Evolutionary conservation across 2,888 invertebrate species (phyloP).

Genomic region (Philopedon plagiatum): DNA sequence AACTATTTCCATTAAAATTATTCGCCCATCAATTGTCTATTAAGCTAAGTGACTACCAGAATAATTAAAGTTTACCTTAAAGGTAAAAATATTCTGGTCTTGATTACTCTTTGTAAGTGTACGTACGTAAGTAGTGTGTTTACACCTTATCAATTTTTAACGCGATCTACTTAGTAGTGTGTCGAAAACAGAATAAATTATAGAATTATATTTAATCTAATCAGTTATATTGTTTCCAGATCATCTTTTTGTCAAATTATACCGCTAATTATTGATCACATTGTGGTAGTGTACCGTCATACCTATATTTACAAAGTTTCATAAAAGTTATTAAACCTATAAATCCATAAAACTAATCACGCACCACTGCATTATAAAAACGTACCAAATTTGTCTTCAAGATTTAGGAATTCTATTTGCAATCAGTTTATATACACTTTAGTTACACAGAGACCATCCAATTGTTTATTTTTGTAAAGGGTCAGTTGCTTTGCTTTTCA

Average conservation of each 20-base stretch:
- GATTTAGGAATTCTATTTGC: background rate
- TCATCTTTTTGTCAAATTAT: slow-evolving; percentile 19
- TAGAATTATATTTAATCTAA: slow-evolving; percentile 17
- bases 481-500: too few species aligned
- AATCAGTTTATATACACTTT: background rate
- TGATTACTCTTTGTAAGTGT: background rate
- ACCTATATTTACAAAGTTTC: slow-evolving; percentile 14
- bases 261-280: slow-evolving; percentile 7
- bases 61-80: background rate
- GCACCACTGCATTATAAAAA: slow-evolving; percentile 12
- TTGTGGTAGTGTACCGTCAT: slow-evolving; percentile 18
- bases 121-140: slow-evolving; percentile 7
- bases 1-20: background rate
- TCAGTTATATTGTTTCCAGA: slow-evolving; percentile 22
- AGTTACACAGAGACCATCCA: background rate
- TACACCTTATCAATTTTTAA: slow-evolving; percentile 5
- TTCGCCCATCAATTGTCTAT: slow-evolving; percentile 4
- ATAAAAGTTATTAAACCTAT: slow-evolving; percentile 11
- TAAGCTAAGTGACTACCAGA: background rate
- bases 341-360: slow-evolving; percentile 23
- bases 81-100: background rate
- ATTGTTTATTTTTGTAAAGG: too few species aligned
- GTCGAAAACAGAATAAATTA: slow-evolving; percentile 1
- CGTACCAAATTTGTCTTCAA: background rate
- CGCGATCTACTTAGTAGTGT: background rate